Evolutionary conservation across 2,797 vertebrate genomes (phyloP), one percentile per base, ranked within the genome.

Genomic region (Aotus griseimembra): DNA sequence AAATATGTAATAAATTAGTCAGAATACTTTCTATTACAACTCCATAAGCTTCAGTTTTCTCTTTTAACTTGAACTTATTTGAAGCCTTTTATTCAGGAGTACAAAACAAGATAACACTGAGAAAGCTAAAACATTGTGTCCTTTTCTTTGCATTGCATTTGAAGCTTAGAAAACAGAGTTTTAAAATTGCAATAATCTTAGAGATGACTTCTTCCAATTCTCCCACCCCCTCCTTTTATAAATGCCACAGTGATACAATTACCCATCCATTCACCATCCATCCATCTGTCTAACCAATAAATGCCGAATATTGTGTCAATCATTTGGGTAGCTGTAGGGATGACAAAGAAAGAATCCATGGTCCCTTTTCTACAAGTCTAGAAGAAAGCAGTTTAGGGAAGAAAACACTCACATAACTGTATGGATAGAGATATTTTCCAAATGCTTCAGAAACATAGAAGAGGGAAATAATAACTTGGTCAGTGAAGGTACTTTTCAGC

Each of bases 381-480:
- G 11, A 36, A 70, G n/a, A 73, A 94, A 73, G 26, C 6, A 92
- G 61, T 57, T 28, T 36, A 95, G 50, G 61, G 79, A 93, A 81
- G 15, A 67, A 73, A 91, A 39, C 24, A 52, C 7, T 92, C 90
- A 28, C 19, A 86, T 48, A 41, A 28, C 82, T 1, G 0, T 94
- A 70, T 85, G 19, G 76, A 55, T 39, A 88, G 41, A 90, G 36
- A 80, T 70, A 64, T 86, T 83, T 95, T 87, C 12, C 50, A 88
- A 93, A 55, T 93, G 36, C 81, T 88, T 41, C 70, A 90, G 81
- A 94, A 90, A 20, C 52, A 70, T 48, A 90, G 61, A 87, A 73
- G 28, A 70, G 24, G 41, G 28, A 92, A 90, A 39, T 95, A 93
- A 80, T 85, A 92, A 79, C 28, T 95, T 79, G 75, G 39, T 87